Base-by-base conservation (phyloP, 2,113 vertebrate genomes). In the Collichthys lucidus region DNA sequence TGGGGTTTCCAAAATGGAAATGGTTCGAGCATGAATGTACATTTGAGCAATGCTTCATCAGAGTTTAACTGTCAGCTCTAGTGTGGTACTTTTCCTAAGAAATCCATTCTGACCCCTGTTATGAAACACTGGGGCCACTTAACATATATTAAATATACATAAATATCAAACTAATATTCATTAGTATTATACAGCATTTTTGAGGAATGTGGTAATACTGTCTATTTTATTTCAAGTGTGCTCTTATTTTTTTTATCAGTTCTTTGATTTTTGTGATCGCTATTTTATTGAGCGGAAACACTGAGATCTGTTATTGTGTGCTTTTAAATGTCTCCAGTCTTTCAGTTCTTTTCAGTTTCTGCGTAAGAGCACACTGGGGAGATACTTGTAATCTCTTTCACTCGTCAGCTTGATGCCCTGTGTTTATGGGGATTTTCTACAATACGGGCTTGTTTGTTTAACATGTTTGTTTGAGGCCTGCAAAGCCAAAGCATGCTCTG, bases 381-480 rank as follows among this genome's bases (percentile, higher is more conserved):
- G 53, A 60, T 46, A 40, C 65, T 67, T 49, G 24, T 60, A 63
- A 46, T 77, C 40, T 72, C 24, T 62, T 68, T 70, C 26, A 40
- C 47, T 24, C 12, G n/a, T 44, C 15, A 26, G 40, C 53, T 22
- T 49, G 71, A 69, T 64, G 35, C 26, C 35, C 11, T 66, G 57
- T 74, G 40, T 46, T n/a, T 24, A 26, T 62, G 47, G 16, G 10
- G 35, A 40, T 8, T 50, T 19, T 52, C 10, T 29, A 11, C 46
- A 24, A 22, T 31, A 46, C 35, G 46, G 57, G 65, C 19, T 0
- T 53, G 55, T 19, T 31, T 19, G 50, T 40, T 40, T 40, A 40
- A 40, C 35, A 40, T 61, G 56, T 82, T 73, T 53, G 83, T 57
- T 79, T 88, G 44, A 59, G 50, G 53, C 77, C 77, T 79, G 62